Evolutionary conservation across 1,140 invertebrate species (phyloP).

Genomic region (Listronotus bonariensis): DNA sequence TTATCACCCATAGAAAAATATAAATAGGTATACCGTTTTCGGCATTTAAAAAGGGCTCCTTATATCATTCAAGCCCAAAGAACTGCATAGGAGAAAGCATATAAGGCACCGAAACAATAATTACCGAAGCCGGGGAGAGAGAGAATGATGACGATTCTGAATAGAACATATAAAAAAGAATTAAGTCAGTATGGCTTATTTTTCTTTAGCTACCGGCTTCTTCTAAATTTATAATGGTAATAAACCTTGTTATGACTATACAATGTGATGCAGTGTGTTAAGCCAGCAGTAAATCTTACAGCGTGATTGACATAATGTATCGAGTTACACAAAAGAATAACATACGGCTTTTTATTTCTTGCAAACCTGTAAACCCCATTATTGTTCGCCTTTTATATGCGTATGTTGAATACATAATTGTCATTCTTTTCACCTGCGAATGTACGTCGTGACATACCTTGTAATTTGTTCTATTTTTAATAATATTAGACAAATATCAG

Average conservation of each 20-base stretch:
- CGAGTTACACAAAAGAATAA: constrained; percentile 26
- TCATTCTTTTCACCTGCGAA: constrained; percentile 17
- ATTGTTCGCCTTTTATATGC: background rate
- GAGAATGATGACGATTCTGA: too few relatives aligned
- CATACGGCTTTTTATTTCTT: constrained; percentile 20
- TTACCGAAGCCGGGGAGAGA: too few relatives aligned
- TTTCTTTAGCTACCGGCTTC: constrained; percentile 15
- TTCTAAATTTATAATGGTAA: constrained; percentile 29
- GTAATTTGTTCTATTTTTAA: too few relatives aligned
- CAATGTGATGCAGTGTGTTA: constrained; percentile 27
- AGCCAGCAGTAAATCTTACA: constrained; percentile 20
- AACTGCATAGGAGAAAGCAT: too few relatives aligned
- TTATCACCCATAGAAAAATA: background rate
- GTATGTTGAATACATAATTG: background rate
- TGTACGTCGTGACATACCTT: background rate
- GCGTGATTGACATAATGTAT: constrained; percentile 31
- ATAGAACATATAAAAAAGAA: too few relatives aligned
- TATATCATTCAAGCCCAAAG: too few relatives aligned
- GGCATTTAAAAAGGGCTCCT: background rate
- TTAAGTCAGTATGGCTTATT: background rate
- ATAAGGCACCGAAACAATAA: too few relatives aligned
- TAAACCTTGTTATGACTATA: constrained; percentile 32
- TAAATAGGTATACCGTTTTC: background rate
- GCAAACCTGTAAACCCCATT: constrained; percentile 13
- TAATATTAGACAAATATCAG: too few relatives aligned